Evolutionary conservation across 2,888 invertebrate genomes (phyloP).

Genomic region (Dryomyza anilis): DNA sequence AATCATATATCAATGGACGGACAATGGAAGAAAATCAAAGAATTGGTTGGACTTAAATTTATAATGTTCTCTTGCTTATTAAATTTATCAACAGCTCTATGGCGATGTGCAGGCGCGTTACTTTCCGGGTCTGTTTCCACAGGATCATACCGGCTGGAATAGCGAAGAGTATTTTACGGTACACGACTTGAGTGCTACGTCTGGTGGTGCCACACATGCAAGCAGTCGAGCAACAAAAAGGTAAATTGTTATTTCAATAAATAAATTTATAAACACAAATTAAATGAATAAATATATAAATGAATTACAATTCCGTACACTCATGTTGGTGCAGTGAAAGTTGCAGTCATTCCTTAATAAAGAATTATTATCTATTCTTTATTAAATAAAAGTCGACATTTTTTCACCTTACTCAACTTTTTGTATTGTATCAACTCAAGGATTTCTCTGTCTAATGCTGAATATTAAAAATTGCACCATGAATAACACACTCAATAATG

Average conservation of each 20-base stretch:
- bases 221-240: slow-evolving; percentile 41
- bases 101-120: slow-evolving; percentile 57
- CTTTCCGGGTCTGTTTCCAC: slow-evolving; percentile 49
- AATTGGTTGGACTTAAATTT: no score
- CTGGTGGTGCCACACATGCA: slow-evolving; percentile 27
- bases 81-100: slow-evolving; percentile 53
- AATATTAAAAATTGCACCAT: no score
- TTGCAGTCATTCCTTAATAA: no score
- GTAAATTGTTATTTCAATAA: slow-evolving; percentile 37
- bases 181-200: slow-evolving; percentile 53
- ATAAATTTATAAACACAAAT: not conserved
- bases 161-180: slow-evolving; percentile 55
- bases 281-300: not conserved
- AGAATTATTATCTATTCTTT: no score
- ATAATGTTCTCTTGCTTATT: not conserved
- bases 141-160: slow-evolving; percentile 54
- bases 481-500: no score
- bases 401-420: no score
- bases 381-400: no score
- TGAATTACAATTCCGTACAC: not conserved
- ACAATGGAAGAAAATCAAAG: no score
- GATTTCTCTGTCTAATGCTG: no score
- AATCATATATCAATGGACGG: no score
- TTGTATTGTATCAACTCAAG: no score
- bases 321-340: no score